These are phyloP conservation scores for Sphaeramia orbicularis DNA, from an alignment of 2,797 vertebrate species.

Conservation along the genomic window DNA sequence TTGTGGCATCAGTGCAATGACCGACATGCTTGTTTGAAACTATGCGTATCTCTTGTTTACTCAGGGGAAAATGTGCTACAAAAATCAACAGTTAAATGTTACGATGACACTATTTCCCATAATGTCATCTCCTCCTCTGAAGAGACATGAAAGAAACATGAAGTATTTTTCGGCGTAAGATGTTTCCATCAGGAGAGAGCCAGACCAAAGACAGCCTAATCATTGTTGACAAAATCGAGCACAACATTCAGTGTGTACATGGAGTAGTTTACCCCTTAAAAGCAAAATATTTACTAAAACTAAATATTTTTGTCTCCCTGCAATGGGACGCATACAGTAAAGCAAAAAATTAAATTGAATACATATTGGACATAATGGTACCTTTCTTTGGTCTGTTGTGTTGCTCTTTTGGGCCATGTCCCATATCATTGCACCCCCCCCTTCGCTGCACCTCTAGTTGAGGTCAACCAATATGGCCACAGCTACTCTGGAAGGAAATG, in stretches of 20 bases:
- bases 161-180: constrained; percentile 2
- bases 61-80: constrained; percentile 10
- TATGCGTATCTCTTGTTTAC: constrained; percentile 42
- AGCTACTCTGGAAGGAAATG: constrained; percentile 71
- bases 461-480: constrained; percentile 52
- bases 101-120: constrained; percentile 19
- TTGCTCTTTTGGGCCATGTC: background rate
- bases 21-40: constrained; percentile 36
- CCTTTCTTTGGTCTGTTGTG: constrained; percentile 21
- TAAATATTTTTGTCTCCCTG: background rate
- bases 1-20: constrained; percentile 45
- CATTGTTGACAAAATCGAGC: constrained; percentile 24
- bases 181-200: background rate
- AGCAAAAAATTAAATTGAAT: constrained; percentile 1
- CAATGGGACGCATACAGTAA: background rate
- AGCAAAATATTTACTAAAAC: constrained; percentile 1
- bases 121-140: constrained; percentile 6
- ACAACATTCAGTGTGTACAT: constrained; percentile 10
- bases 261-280: background rate
- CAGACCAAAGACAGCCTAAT: constrained; percentile 1
- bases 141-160: background rate
- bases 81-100: constrained; percentile 20
- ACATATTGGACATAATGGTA: background rate
- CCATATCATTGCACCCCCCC: constrained; percentile 10
- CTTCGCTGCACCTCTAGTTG: constrained; percentile 25